Evolutionary conservation across 2,113 vertebrate genomes (phyloP).

Genomic region (Limnothrissa miodon): DNA sequence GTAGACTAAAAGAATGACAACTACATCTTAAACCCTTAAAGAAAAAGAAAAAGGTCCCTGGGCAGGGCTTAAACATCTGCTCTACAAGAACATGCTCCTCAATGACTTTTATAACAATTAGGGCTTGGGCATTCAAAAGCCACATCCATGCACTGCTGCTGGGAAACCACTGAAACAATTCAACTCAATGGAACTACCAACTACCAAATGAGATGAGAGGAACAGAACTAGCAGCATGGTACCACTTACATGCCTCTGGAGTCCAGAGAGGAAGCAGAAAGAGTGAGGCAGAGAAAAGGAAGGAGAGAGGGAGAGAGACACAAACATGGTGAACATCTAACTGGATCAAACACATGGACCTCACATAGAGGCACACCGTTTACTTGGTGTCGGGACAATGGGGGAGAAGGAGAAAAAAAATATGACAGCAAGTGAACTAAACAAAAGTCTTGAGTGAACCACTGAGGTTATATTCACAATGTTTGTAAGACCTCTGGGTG

Average conservation of each 20-base stretch:
- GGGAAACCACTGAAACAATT: not conserved
- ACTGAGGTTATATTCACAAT: not conserved
- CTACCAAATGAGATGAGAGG: not conserved
- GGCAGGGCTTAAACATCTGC: not conserved
- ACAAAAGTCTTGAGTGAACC: not conserved
- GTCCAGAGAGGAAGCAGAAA: constrained; percentile 63
- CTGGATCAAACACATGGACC: too few relatives aligned
- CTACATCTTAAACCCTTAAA: not conserved
- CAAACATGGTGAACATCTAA: not conserved
- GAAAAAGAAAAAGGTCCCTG: not conserved
- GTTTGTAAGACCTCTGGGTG: not conserved
- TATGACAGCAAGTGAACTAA: not conserved
- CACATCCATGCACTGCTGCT: not conserved
- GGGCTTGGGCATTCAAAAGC: not conserved
- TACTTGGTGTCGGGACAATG: too few relatives aligned
- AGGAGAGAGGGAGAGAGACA: not conserved
- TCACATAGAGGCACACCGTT: too few relatives aligned
- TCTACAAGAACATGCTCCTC: not conserved
- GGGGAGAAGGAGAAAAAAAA: too few relatives aligned
- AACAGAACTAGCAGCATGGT: constrained; percentile 2
- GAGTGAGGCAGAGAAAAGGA: constrained; percentile 41
- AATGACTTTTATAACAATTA: not conserved
- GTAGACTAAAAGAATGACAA: not conserved
- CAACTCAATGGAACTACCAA: not conserved
- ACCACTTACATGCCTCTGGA: constrained; percentile 71